These are phyloP conservation scores for Phenacoccus solenopsis DNA, from an alignment of 1,140 invertebrate genomes.

Conservation along the genomic window DNA sequence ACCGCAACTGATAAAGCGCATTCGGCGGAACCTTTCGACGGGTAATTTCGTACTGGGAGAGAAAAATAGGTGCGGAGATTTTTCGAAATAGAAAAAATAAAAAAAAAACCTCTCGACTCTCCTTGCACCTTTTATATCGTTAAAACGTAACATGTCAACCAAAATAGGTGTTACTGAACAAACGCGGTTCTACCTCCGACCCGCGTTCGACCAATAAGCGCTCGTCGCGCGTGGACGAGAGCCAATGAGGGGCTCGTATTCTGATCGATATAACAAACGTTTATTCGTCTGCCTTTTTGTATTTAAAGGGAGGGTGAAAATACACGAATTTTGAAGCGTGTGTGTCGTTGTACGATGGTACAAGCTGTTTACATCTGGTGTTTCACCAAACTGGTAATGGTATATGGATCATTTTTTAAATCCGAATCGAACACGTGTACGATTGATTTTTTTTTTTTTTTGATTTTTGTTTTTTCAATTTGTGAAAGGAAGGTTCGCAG, in stretches of 20 bases:
- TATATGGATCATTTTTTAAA: no score
- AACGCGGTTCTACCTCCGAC: conserved; percentile 8
- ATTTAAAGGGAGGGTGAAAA: background rate
- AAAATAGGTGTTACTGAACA: conserved; percentile 8
- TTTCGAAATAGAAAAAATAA: background rate
- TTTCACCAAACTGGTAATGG: background rate
- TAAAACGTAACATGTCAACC: conserved; percentile 11
- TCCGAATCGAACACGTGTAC: no score
- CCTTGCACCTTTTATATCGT: conserved; percentile 13
- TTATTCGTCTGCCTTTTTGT: conserved; percentile 8
- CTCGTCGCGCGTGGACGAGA: background rate
- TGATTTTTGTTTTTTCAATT: no score
- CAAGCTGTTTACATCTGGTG: background rate
- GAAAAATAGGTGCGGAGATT: background rate
- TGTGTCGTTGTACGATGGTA: background rate
- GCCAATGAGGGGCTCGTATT: conserved; percentile 7
- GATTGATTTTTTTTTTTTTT: no score
- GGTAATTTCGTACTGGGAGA: conserved; percentile 4
- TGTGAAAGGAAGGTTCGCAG: no score
- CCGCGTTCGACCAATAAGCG: conserved; percentile 7
- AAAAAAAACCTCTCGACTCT: conserved; percentile 1
- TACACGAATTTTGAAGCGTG: conserved; percentile 1
- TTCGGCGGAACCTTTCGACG: conserved; percentile 6
- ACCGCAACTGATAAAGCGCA: conserved; percentile 11
- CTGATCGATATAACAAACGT: conserved; percentile 14